These are phyloP conservation scores for Brachionus manjavacas DNA, from an alignment of 1,140 invertebrate species.

Conservation along the genomic window DNA sequence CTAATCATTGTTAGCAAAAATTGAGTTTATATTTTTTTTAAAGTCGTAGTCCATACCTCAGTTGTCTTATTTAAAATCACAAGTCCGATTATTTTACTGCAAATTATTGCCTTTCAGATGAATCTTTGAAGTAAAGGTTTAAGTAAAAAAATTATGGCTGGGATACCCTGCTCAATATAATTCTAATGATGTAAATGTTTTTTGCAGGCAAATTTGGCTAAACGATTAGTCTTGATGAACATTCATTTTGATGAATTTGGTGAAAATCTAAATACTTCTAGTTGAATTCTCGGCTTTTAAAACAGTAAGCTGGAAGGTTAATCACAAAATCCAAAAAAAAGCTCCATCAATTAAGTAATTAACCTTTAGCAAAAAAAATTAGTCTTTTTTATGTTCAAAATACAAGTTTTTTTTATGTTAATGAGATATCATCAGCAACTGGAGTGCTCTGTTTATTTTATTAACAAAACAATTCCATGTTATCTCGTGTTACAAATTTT, in stretches of 20 bases:
- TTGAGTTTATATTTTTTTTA: background rate
- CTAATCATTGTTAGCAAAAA: background rate
- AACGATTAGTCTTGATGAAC: too few species aligned
- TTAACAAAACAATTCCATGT: background rate
- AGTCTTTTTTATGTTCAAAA: background rate
- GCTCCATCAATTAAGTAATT: background rate
- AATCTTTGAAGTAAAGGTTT: too few species aligned
- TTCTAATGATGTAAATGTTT: background rate
- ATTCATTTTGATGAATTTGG: background rate
- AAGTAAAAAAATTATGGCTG: too few species aligned
- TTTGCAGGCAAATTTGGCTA: too few species aligned
- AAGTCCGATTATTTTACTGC: too few species aligned
- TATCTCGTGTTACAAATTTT: background rate
- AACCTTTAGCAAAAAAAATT: background rate
- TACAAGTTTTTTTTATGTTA: background rate
- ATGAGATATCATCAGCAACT: background rate
- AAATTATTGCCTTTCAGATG: too few species aligned
- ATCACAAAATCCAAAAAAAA: background rate
- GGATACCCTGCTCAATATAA: background rate
- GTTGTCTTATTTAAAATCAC: too few species aligned
- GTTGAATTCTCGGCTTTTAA: background rate
- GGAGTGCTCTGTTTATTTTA: background rate
- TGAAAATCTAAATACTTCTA: background rate
- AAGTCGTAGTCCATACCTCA: too few species aligned
- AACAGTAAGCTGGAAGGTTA: background rate